Evolutionary conservation across 1,140 invertebrate species (phyloP), one percentile per base, ranked within the genome.

Genomic region (Heliconius melpomene): DNA sequence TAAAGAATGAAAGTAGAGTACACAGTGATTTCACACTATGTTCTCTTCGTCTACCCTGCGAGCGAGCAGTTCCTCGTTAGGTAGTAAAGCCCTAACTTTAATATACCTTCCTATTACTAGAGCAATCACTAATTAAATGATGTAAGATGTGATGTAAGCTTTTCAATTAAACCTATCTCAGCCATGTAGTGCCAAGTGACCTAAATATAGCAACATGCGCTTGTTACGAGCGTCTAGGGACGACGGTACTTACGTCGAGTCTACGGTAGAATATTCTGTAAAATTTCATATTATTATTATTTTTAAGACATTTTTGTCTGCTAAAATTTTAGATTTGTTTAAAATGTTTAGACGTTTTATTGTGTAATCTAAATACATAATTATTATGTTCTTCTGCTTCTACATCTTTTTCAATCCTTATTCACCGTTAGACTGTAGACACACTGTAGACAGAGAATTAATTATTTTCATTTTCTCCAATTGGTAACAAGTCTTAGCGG

Each of bases 211-310:
- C 23, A 66, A 66, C 23, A 66, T 66, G 60, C 60, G 60, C 60
- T 66, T 66, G 60, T 66, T 66, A 66, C 60, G 60, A 5, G 23
- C 60, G 60, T 66, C 60, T 66, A 26, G 60, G 60, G 60, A 66
- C 60, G 16, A 66, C 60, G 26, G 60, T 29, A 66, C 60, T 66
- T 66, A 66, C 23, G 60, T 66, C 60, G n/a, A 26, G 60, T 26
- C 60, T 16, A 29, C 26, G 11, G 3, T 2, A 5, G 60, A 29
- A 16, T 29, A 26, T 66, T 29, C 13, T 29, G n/a, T 3, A 60
- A 26, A 66, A 29, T 66, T 26, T 26, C 8, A 66, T 66, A 66
- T 6, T 66, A 66, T 26, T 66, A 66, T 26, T 66, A 66, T 66
- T 66, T 26, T 26, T 26, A 26, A 66, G n/a, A 29, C 3, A 26